Evolutionary conservation across 2,888 invertebrate genomes (phyloP).

Genomic region (Calameuta filiformis): DNA sequence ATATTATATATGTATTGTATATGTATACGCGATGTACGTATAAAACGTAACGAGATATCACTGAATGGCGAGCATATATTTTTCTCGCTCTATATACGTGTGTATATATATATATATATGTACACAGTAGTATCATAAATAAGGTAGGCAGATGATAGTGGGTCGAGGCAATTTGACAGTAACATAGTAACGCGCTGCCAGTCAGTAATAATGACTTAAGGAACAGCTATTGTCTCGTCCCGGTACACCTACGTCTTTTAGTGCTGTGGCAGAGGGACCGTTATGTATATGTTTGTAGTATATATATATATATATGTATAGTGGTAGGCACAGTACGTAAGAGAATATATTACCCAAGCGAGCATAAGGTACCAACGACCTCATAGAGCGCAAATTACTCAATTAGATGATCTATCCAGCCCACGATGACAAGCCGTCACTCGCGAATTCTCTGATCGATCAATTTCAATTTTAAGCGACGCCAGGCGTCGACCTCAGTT

Average conservation of each 20-base stretch:
- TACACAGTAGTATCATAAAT: too few species aligned
- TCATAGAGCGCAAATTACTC: conserved; percentile 42
- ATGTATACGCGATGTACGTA: too few species aligned
- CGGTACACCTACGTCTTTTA: conserved; percentile 31
- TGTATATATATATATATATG: too few species aligned
- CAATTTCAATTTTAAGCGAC: conserved; percentile 36
- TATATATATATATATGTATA: too few species aligned
- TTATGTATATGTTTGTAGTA: too few species aligned
- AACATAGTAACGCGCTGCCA: conserved; percentile 24
- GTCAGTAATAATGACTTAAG: conserved; percentile 34
- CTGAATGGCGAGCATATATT: too few species aligned
- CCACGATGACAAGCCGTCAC: conserved; percentile 16
- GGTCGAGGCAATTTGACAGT: conserved; percentile 1
- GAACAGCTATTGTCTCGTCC: conserved; percentile 38
- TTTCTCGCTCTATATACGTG: too few species aligned
- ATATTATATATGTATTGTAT: too few species aligned
- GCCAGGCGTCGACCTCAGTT: not conserved
- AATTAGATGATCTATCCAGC: conserved; percentile 27
- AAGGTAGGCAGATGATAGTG: not conserved
- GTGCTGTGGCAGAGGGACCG: too few species aligned
- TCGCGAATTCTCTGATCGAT: conserved; percentile 37
- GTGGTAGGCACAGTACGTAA: too few species aligned
- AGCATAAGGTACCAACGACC: conserved; percentile 42
- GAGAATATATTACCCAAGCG: too few species aligned
- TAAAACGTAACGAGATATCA: too few species aligned